Evolutionary conservation across 2,113 vertebrate species (phyloP).

Genomic region (Ovibos moschatus): DNA sequence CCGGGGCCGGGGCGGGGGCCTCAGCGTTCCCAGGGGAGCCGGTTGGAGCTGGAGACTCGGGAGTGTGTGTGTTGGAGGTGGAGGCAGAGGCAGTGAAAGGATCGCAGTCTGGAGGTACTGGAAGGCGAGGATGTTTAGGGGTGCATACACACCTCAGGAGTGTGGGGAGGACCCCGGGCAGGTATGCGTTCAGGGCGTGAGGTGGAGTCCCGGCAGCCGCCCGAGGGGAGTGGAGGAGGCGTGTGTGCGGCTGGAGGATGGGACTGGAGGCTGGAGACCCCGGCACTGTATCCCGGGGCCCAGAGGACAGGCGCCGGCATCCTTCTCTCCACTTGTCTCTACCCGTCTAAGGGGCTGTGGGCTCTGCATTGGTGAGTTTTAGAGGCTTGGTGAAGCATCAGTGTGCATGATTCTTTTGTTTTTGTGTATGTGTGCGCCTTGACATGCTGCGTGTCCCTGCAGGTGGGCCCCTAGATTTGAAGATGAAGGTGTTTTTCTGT

Average conservation of each 20-base stretch:
- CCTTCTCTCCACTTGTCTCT: background rate
- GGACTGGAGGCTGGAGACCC: background rate
- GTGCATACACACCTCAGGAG: background rate
- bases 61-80: conserved; percentile 2
- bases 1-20: conserved; percentile 30
- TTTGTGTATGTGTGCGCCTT: conserved; percentile 13
- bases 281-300: background rate
- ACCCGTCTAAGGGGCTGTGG: background rate
- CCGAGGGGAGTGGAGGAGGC: background rate
- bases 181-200: background rate
- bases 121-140: background rate
- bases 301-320: background rate
- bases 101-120: background rate
- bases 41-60: background rate
- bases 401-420: conserved; percentile 64
- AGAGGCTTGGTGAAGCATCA: background rate
- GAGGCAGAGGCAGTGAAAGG: background rate
- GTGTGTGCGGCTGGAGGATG: background rate
- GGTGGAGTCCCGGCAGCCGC: background rate
- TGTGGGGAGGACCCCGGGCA: background rate
- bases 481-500: conserved; percentile 46
- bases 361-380: conserved; percentile 23
- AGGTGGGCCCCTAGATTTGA: conserved; percentile 58
- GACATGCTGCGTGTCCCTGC: conserved; percentile 21
- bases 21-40: conserved; percentile 40